phyloP scores from a whole-genome alignment of 2,888 invertebrate species.

The Esperia sulphurella region DNA sequence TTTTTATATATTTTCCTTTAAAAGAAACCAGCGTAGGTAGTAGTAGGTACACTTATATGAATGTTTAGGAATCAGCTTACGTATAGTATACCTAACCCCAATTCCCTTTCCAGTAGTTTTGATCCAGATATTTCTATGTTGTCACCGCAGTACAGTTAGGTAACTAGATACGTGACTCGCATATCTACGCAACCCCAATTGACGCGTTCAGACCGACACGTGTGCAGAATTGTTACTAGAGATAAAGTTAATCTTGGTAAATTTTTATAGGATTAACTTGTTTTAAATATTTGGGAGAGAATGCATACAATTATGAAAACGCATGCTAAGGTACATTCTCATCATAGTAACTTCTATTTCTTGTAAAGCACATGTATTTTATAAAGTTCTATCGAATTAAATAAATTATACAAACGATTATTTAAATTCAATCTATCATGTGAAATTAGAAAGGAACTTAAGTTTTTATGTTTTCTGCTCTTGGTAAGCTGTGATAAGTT shows the following conservation, averaged over 20 bases:
- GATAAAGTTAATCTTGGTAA: slow-evolving; percentile 22
- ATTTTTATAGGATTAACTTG: slow-evolving; percentile 1
- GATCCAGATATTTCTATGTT: slow-evolving; percentile 37
- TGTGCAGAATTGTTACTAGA: slow-evolving; percentile 46
- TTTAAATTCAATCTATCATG: too few species aligned
- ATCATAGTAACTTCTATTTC: too few species aligned
- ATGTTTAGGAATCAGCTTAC: background rate
- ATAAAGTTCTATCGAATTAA: too few species aligned
- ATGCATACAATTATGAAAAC: background rate
- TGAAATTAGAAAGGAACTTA: too few species aligned
- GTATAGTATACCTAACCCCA: background rate
- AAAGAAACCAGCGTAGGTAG: too few species aligned
- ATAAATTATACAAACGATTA: too few species aligned
- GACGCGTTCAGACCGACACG: slow-evolving; percentile 56
- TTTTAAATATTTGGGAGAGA: background rate
- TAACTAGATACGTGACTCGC: slow-evolving; percentile 65
- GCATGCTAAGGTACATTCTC: background rate
- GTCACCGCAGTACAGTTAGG: slow-evolving; percentile 57
- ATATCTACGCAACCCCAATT: slow-evolving; percentile 51
- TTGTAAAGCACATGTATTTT: too few species aligned
- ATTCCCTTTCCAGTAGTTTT: slow-evolving; percentile 28
- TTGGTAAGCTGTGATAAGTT: too few species aligned
- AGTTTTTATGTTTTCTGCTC: too few species aligned
- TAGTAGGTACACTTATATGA: background rate
- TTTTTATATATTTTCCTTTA: too few species aligned